These are phyloP conservation scores for Anastrepha obliqua DNA, from an alignment of 1,140 invertebrate species.

Conservation along the genomic window DNA sequence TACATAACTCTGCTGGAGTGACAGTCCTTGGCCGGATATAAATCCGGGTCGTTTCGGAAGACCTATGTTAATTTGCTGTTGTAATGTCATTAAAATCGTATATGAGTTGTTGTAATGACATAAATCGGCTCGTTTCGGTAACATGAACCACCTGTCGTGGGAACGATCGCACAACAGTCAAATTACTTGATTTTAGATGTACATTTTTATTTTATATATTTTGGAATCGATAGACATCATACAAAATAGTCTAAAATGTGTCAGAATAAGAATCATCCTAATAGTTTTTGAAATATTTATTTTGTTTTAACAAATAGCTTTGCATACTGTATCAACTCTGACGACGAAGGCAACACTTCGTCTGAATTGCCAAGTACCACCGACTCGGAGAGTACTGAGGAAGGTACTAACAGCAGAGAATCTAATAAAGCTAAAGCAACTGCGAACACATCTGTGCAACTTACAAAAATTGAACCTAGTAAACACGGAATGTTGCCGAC, in stretches of 20 bases:
- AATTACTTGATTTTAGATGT: no score
- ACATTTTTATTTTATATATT: no score
- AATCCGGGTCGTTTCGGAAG: no score
- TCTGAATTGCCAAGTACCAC: slow-evolving; percentile 58
- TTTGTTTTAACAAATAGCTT: slow-evolving; percentile 61
- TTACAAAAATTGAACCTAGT: neutral
- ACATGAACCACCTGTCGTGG: no score
- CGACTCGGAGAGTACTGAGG: neutral
- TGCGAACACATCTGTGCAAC: slow-evolving; percentile 15
- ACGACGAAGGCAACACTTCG: slow-evolving; percentile 69
- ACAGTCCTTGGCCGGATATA: no score
- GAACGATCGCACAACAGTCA: no score
- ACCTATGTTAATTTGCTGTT: no score
- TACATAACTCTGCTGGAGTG: no score
- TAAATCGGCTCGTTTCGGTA: no score
- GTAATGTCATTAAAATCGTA: no score
- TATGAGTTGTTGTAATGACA: no score
- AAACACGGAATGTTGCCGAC: neutral
- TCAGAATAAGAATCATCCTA: neutral
- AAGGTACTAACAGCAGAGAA: neutral
- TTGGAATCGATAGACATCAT: no score
- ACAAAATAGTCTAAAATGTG: neutral
- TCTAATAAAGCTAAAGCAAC: slow-evolving; percentile 39
- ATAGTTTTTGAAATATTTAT: slow-evolving; percentile 38
- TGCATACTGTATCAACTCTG: slow-evolving; percentile 68